Conservation (phyloP, 37 sponge, comb jelly and placozoan species). For the Cladorhizidae sp. region DNA sequence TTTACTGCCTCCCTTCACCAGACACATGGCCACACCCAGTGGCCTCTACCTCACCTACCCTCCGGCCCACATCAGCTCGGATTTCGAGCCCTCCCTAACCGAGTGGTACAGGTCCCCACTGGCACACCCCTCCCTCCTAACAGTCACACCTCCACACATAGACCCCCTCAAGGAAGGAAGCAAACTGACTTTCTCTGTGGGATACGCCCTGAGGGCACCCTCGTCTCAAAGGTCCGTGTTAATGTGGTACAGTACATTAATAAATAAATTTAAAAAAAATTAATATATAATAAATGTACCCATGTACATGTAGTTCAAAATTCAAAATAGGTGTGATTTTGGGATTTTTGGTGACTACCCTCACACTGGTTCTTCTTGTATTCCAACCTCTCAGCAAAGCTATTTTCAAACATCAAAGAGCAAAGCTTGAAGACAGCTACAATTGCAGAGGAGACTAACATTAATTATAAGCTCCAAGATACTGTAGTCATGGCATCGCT, state of each 20-base stretch:
- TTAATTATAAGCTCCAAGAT: too few species aligned
- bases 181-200: conserved; percentile 15
- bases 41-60: conserved; percentile 57
- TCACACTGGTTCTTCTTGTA: too few species aligned
- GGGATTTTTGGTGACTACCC: too few species aligned
- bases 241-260: background rate
- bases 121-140: conserved; percentile 23
- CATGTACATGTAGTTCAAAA: background rate
- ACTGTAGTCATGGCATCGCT: too few species aligned
- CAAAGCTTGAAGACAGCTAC: too few species aligned
- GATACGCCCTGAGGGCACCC: conserved; percentile 26
- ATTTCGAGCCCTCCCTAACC: conserved; percentile 7
- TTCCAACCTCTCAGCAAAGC: too few species aligned
- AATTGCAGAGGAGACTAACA: too few species aligned
- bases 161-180: conserved; percentile 34
- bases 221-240: conserved; percentile 7
- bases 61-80: background rate
- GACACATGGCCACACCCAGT: conserved; percentile 53
- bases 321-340: background rate
- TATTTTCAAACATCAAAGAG: too few species aligned
- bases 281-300: background rate
- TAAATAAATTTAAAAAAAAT: background rate
- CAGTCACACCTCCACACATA: conserved; percentile 32
- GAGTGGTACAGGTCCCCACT: conserved; percentile 32
- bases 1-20: background rate